These are phyloP conservation scores for Brachylomia viminalis DNA, from an alignment of 2,888 invertebrate species.

Conservation along the genomic window DNA sequence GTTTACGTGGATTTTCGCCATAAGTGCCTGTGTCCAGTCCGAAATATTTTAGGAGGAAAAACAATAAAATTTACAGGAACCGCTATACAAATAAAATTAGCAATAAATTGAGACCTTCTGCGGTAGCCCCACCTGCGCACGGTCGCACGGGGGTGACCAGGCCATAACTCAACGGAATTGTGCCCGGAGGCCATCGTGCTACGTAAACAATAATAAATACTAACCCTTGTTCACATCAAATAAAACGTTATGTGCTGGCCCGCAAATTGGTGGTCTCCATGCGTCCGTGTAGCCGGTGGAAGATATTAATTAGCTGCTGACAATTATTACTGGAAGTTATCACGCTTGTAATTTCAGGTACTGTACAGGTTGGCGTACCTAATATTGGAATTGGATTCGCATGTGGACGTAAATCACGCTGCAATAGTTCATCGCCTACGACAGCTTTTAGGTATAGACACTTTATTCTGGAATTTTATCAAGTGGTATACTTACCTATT, in stretches of 20 bases:
- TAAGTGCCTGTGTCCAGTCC: conserved; percentile 46
- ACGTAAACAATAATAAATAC: conserved; percentile 83
- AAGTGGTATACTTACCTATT: not conserved
- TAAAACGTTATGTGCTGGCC: conserved; percentile 78
- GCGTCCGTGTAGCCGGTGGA: conserved; percentile 43
- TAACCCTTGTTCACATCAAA: conserved; percentile 78
- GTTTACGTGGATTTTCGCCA: conserved; percentile 48
- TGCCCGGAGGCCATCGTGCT: conserved; percentile 81
- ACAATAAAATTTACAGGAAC: conserved; percentile 78
- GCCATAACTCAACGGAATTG: conserved; percentile 87
- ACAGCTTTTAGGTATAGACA: not conserved
- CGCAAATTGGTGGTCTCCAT: conserved; percentile 71
- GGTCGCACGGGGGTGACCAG: conserved; percentile 80
- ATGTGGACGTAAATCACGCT: not conserved
- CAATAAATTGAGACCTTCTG: conserved; percentile 86
- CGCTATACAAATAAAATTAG: conserved; percentile 84
- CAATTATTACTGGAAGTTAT: conserved; percentile 53
- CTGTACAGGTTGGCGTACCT: not conserved
- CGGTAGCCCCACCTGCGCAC: conserved; percentile 82
- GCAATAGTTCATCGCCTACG: not conserved
- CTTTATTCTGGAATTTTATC: not conserved
- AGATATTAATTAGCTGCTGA: conserved; percentile 64
- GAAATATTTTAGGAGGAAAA: conserved; percentile 65
- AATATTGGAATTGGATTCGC: not conserved
- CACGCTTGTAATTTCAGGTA: conserved; percentile 34